phyloP scores from a whole-genome alignment of 2,888 invertebrate genomes.

The Habroteleia sp. region DNA sequence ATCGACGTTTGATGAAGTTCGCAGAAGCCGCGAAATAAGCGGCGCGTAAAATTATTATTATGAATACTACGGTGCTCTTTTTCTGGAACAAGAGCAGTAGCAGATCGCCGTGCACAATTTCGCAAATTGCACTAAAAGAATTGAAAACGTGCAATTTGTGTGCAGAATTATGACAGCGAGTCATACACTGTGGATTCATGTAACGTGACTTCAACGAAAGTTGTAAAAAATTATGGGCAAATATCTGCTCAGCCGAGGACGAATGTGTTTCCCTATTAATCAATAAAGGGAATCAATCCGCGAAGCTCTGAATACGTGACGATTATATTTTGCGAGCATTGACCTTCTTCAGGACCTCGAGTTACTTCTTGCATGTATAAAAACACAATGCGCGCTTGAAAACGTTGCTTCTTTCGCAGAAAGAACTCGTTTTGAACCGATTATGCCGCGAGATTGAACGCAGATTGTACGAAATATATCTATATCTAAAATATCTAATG shows the following conservation, averaged over 20 bases:
- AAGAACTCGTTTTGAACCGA: conserved; percentile 29
- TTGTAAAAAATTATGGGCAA: conserved; percentile 33
- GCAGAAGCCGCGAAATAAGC: conserved; percentile 11
- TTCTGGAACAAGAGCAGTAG: conserved; percentile 11
- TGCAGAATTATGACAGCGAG: conserved; percentile 11
- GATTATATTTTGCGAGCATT: conserved; percentile 30
- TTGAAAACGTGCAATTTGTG: conserved; percentile 19
- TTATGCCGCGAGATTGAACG: conserved; percentile 20
- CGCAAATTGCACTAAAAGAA: conserved; percentile 25
- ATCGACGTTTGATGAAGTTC: not conserved
- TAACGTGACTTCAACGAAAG: conserved; percentile 22
- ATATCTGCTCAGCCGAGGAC: conserved; percentile 6
- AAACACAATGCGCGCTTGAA: conserved; percentile 33
- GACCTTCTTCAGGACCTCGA: conserved; percentile 26
- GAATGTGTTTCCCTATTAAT: conserved; percentile 32
- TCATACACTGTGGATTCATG: conserved; percentile 23
- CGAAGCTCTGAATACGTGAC: conserved; percentile 27
- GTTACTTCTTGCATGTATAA: conserved; percentile 25
- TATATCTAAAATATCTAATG: too few species aligned
- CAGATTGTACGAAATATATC: conserved; percentile 37
- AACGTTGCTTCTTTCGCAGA: conserved; percentile 21
- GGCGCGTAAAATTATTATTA: conserved; percentile 32
- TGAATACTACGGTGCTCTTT: conserved; percentile 13
- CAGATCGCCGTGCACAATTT: conserved; percentile 7
- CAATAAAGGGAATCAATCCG: conserved; percentile 43